A percentile compares a stretch with the other conserved stretches of the same genome.
These are phyloP conservation scores for Nematostella vectensis DNA, from an alignment of 92 coral and sea anemone species.

Conservation along the genomic window DNA sequence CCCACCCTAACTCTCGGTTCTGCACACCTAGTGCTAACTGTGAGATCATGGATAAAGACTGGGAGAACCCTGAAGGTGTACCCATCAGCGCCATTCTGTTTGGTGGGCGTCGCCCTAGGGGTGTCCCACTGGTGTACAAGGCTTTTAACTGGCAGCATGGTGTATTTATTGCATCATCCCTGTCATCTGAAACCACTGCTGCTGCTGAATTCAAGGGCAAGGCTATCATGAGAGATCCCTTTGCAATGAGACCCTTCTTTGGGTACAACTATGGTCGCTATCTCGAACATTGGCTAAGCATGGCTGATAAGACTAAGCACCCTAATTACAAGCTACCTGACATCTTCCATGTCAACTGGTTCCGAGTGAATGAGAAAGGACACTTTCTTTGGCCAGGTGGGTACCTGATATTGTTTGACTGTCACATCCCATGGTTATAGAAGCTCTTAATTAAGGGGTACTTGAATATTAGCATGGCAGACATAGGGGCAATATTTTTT, in stretches of 20 bases:
- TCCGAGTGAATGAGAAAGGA: constrained; percentile 68
- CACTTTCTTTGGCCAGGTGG: constrained; percentile 91
- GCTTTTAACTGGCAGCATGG: constrained; percentile 96
- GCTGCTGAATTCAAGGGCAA: constrained; percentile 93
- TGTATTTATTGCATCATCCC: constrained; percentile 82
- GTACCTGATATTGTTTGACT: too few relatives aligned
- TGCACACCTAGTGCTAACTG: constrained; percentile 92
- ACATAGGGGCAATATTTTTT: too few relatives aligned
- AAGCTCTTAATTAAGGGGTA: too few relatives aligned
- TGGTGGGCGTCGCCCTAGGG: constrained; percentile 95
- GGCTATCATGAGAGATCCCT: constrained; percentile 85
- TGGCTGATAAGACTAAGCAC: constrained; percentile 49
- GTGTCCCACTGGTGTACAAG: constrained; percentile 87
- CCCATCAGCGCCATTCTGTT: constrained; percentile 91
- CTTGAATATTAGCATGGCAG: too few relatives aligned
- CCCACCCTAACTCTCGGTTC: constrained; percentile 95
- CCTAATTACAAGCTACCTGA: constrained; percentile 59
- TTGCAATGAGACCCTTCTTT: constrained; percentile 98
- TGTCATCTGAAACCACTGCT: constrained; percentile 92
- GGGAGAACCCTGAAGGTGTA: constrained; percentile 91
- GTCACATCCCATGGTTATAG: background rate
- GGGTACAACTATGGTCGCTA: constrained; percentile 87
- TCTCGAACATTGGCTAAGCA: constrained; percentile 85
- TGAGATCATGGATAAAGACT: constrained; percentile 94
- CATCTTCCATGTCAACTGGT: constrained; percentile 97